Percentiles rank a stretch among this genome's conserved stretches.
phyloP scores from a whole-genome alignment of 2,888 invertebrate genomes.

The Andrena dorsata region DNA sequence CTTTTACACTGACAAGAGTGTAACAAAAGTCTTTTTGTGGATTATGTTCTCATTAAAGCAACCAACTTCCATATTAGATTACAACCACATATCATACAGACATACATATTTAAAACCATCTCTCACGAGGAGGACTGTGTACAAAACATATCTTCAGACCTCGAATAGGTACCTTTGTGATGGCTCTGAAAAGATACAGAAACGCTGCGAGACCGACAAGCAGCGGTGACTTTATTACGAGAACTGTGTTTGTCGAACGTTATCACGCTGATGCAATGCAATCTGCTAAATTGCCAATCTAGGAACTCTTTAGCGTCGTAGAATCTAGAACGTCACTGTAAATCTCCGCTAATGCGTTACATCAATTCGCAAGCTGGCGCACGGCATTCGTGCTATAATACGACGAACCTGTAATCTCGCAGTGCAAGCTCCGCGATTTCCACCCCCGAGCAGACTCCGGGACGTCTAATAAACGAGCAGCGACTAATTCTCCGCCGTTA shows the following conservation, averaged over 20 bases:
- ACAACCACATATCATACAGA: too few species aligned
- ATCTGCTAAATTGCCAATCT: conserved; percentile 22
- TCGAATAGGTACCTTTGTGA: background rate
- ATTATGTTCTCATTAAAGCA: too few species aligned
- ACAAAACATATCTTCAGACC: too few species aligned
- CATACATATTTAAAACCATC: too few species aligned
- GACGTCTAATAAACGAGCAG: conserved; percentile 24
- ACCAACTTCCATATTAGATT: too few species aligned
- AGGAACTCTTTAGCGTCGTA: background rate
- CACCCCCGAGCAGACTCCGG: background rate
- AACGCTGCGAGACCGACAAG: background rate
- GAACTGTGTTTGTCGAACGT: background rate
- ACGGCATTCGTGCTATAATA: conserved; percentile 5
- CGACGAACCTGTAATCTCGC: conserved; percentile 24
- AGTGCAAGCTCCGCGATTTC: conserved; percentile 16
- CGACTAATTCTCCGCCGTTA: conserved; percentile 21
- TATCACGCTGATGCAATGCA: background rate
- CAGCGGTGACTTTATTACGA: background rate
- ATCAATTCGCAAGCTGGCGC: conserved; percentile 15
- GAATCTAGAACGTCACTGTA: background rate
- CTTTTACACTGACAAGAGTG: too few species aligned
- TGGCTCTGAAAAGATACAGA: background rate
- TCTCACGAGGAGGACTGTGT: too few species aligned
- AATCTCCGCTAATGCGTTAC: conserved; percentile 39
- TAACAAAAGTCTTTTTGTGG: too few species aligned